A percentile compares a stretch with the other conserved stretches of the same genome.
Evolutionary conservation across 2,113 vertebrate genomes (phyloP).

Genomic region (Pollimyrus isidori): DNA sequence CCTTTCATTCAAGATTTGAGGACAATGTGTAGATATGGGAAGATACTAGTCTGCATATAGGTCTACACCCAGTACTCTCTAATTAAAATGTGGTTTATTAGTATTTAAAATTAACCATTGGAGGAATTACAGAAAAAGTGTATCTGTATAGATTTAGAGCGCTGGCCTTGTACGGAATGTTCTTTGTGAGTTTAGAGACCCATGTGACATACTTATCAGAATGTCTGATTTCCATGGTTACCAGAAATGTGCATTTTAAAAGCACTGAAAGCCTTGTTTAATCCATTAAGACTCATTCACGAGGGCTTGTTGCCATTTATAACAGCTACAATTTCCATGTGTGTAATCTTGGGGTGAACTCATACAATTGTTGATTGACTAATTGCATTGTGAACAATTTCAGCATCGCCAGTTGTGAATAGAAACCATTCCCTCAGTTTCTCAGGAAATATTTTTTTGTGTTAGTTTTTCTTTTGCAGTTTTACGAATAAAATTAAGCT

Average conservation of each 20-base stretch:
- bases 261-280: background rate
- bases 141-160: background rate
- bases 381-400: background rate
- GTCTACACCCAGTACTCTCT: background rate
- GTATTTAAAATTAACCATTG: background rate
- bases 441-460: background rate
- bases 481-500: background rate
- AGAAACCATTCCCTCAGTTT: background rate
- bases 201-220: background rate
- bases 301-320: background rate
- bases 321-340: background rate
- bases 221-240: conserved; percentile 2
- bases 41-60: background rate
- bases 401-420: background rate
- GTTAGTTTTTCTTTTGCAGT: background rate
- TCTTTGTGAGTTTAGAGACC: background rate
- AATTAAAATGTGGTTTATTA: background rate
- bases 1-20: background rate
- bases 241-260: background rate
- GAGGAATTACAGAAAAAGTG: background rate
- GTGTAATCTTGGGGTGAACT: background rate
- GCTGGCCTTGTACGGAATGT: background rate
- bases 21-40: background rate
- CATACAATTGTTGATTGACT: background rate
- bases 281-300: background rate